Conservation (phyloP, 2,113 vertebrate genomes). For the Eclectus roratus region DNA sequence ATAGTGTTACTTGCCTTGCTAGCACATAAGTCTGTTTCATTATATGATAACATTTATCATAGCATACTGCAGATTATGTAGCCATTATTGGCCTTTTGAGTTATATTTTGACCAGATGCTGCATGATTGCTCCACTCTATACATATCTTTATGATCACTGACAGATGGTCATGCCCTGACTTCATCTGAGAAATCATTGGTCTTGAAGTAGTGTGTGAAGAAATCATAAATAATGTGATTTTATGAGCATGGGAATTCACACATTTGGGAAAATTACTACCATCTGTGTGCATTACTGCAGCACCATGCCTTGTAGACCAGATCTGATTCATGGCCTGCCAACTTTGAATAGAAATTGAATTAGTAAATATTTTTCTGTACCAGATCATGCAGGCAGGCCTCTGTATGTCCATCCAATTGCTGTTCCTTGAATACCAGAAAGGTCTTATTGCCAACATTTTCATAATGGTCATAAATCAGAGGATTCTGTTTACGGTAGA, state of each 20-base stretch:
- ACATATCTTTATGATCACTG: background rate
- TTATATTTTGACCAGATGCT: background rate
- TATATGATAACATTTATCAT: background rate
- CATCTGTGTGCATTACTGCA: slow-evolving; percentile 12
- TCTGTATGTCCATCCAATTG: background rate
- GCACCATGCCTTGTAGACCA: background rate
- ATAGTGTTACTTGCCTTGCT: background rate
- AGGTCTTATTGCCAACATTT: background rate
- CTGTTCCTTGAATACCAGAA: background rate
- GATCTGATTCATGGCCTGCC: background rate
- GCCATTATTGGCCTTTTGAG: background rate
- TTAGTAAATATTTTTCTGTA: background rate
- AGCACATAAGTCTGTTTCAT: background rate
- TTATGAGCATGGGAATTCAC: slow-evolving; percentile 26
- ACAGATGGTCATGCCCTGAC: background rate
- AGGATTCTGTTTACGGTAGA: background rate
- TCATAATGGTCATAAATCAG: background rate
- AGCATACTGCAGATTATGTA: background rate
- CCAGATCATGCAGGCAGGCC: background rate
- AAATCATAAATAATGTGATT: slow-evolving; percentile 9
- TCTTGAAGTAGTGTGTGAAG: slow-evolving; percentile 10
- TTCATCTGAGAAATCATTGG: background rate
- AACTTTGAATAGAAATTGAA: background rate
- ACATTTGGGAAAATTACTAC: background rate
- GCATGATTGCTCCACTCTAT: background rate